Base-by-base conservation (phyloP, 2,888 invertebrate genomes). In the Drosophila yooni region DNA sequence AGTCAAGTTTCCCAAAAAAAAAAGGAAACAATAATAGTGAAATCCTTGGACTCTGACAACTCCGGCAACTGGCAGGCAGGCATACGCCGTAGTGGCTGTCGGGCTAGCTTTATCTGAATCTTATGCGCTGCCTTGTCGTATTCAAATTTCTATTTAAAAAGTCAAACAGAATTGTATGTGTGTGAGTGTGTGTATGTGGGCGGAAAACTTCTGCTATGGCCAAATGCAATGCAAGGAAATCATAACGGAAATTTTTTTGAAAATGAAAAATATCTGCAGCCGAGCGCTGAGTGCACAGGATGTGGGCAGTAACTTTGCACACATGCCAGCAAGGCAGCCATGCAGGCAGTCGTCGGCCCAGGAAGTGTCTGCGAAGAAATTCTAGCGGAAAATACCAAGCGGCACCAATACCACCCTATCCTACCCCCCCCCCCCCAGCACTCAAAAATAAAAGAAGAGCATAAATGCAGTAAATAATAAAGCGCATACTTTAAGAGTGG, bases 171-270 rank as follows among this genome's bases (percentile, higher is more conserved):
- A 51, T 29, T 69, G 34, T 61, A 18, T 36, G 31, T 70, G 15
- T 50, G 33, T 57, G 33, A 36, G 46, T 58, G 52, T 65, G 48
- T 56, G 64, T 68, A 56, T 33, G 71, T 31, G 73, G 68, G 73
- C 40, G 62, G 51, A 70, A 76, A 79, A 74, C 79, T 78, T 78
- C 56, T 34, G 70, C 67, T 51, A 67, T 51, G 68, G 67, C 58
- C 68, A 79, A 81, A 81, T 79, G 78, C 81, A 80, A 69, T 74
- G 72, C 76, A 74, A 80, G 82, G 79, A 90, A 90, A 89, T 88
- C 86, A 91, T 89, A 90, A 89, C 88, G 85, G 90, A 89, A 85
- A 85, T 84, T 88, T 91, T 75, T 86, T 81, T 57, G 58, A 73
- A 88, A 85, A 89, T 83, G 82, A 81, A 83, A 78, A 85, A 76